Evolutionary conservation across 1,140 invertebrate species (phyloP), one percentile per base, ranked within the genome.

Genomic region (Phocides pigmalion): DNA sequence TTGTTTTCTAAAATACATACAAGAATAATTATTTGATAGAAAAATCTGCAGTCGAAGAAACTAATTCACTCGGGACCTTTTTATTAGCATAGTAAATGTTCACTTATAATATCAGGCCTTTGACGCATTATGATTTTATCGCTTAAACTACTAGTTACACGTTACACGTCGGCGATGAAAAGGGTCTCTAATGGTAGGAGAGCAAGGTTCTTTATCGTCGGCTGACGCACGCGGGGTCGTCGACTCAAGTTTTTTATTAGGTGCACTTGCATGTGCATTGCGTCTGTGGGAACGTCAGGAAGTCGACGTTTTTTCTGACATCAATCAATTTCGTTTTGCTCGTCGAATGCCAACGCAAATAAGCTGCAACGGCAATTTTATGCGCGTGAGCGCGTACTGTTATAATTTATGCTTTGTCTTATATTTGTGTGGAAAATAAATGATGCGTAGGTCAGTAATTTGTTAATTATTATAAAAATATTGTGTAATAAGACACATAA

Each of bases 191-290:
- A 44, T 76, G 82, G 83, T 82, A 82, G 82, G 64, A 70, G 64
- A 78, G 71, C 72, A 66, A 75, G 75, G 72, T 59, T 76, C 73
- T 75, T 80, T 87, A 82, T 86, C 82, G 72, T 69, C 41, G 42
- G 47, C 56, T 90, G 88, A 90, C 88, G 88, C 88, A 88, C 76
- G 69, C 74, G 74, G 77, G 88, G 88, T 89, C 88, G 76, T 80
- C 78, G 88, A 88, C 87, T 84, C 64, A 67, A 51, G 54, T 72
- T 82, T 84, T 84, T 84, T 89, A 83, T 81, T 85, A 76, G 76
- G 70, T 65, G 74, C 64, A 79, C 71, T 81, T 84, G 82, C 83
- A 86, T 87, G 74, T 86, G 84, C 81, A 87, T 12, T 68, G 61
- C 72, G 68, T 75, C 80, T 81, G 82, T 88, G 87, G 84, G 86